phyloP scores from a whole-genome alignment of 1,140 invertebrate genomes.

The Heterodera schachtii region DNA sequence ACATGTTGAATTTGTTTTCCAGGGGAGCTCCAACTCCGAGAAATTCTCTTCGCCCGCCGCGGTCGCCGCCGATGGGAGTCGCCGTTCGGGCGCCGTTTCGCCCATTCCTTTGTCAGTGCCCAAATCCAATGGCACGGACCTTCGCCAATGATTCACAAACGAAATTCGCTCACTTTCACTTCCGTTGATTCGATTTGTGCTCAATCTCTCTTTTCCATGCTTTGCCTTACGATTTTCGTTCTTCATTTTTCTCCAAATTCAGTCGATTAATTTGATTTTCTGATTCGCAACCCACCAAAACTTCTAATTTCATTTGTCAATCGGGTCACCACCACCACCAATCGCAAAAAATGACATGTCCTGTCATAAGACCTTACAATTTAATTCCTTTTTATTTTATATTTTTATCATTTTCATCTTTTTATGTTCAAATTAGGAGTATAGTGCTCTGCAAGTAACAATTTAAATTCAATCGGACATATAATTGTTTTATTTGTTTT shows the following conservation, averaged over 20 bases:
- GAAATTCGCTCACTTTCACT: no score
- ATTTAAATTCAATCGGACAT: background rate
- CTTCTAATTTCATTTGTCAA: background rate
- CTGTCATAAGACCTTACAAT: background rate
- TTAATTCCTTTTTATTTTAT: background rate
- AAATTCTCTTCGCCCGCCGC: background rate
- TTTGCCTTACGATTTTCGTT: background rate
- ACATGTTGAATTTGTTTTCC: constrained; percentile 3
- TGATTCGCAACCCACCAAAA: background rate
- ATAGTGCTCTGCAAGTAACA: background rate
- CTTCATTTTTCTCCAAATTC: background rate
- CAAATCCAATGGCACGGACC: background rate
- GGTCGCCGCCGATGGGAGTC: background rate
- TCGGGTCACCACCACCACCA: background rate
- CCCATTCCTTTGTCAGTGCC: constrained; percentile 22
- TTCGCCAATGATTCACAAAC: constrained; percentile 3
- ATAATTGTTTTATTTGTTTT: no score
- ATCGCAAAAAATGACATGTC: background rate
- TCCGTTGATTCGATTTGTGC: background rate
- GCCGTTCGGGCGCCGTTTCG: constrained; percentile 8
- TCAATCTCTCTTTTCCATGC: background rate
- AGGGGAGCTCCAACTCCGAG: background rate
- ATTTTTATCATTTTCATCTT: background rate
- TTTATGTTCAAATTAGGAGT: background rate
- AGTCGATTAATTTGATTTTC: background rate